Percentiles rank a stretch among this genome's conserved stretches.
Evolutionary conservation across 2,113 vertebrate species (phyloP).

Genomic region (Tichodroma muraria): DNA sequence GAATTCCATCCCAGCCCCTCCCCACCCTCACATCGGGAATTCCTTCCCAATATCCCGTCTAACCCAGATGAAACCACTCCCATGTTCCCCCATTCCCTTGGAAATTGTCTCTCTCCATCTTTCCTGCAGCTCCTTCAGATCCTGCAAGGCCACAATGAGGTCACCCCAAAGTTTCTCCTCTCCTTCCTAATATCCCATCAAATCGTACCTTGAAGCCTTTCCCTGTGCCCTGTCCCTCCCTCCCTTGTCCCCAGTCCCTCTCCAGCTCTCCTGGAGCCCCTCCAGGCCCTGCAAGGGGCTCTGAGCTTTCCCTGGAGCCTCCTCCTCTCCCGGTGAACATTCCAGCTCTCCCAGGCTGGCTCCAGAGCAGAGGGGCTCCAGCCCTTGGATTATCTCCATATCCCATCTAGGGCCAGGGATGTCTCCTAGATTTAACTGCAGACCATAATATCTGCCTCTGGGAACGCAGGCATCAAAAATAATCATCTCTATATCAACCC

Average conservation of each 20-base stretch:
- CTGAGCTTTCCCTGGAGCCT: not conserved
- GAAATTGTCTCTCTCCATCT: not conserved
- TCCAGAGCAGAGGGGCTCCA: not conserved
- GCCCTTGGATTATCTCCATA: not conserved
- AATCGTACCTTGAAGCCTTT: too few relatives aligned
- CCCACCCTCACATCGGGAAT: accelerated
- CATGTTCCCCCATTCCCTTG: not conserved
- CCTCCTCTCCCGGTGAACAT: accelerated
- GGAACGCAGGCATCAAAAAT: not conserved
- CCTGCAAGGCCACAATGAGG: too few relatives aligned
- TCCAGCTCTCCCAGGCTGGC: not conserved
- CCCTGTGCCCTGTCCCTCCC: not conserved
- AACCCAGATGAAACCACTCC: not conserved
- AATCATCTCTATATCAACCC: not conserved
- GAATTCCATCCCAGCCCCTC: not conserved
- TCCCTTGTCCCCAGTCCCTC: too few relatives aligned
- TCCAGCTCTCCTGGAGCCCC: not conserved
- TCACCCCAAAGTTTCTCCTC: too few relatives aligned
- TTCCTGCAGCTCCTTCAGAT: not conserved
- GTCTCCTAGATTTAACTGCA: not conserved
- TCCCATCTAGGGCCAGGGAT: not conserved
- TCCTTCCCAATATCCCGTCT: not conserved
- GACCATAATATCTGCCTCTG: not conserved
- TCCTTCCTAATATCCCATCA: too few relatives aligned
- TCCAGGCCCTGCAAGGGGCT: accelerated